Base-by-base conservation (phyloP, 1,140 invertebrate species). In the Asbolus verrucosus region DNA sequence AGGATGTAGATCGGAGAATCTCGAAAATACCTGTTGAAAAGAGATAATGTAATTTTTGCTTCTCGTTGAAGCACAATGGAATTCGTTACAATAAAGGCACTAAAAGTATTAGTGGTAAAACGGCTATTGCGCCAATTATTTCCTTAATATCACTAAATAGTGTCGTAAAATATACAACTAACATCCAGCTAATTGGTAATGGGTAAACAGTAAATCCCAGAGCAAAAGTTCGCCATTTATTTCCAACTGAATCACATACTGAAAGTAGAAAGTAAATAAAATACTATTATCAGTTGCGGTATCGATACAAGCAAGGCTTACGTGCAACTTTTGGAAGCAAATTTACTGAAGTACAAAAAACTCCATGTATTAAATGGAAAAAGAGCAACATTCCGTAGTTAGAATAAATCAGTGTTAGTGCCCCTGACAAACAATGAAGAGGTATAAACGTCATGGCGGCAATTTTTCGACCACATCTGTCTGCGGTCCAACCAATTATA, bases 141-240 rank as follows among this genome's bases (percentile, higher is more conserved):
- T 21, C 46, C 1, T n/a, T 14, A 27, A 54, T 27, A 14, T 54
- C 21, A 1, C 1, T 11, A 13, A 54, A 54, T 0, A 54, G n/a
- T 1, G 11, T 27, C n/a, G n/a, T n/a, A 21, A 13, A 54, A 54
- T 13, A 54, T 2, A 21, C 19, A 11, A 54, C 11, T 11, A 54
- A 5, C 5, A 21, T 14, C 1, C n/a, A 8, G 27, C 8, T 13
- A 1, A 54, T 1, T 2, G 46, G 21, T 0, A 27, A 9, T 0
- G 21, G 6, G 6, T 11, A 3, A 9, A 21, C 3, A 1, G 11
- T 24, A 13, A 13, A 0, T 5, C 46, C 46, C 1, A 54, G n/a
- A 14, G 46, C 46, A 0, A 54, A 8, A 1, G 46, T 54, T 30
- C 46, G 6, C 46, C 46, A 54, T 6, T 24, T 54, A 54, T 54